Conservation (phyloP, 2,113 vertebrate genomes). For the Fulica atra region DNA sequence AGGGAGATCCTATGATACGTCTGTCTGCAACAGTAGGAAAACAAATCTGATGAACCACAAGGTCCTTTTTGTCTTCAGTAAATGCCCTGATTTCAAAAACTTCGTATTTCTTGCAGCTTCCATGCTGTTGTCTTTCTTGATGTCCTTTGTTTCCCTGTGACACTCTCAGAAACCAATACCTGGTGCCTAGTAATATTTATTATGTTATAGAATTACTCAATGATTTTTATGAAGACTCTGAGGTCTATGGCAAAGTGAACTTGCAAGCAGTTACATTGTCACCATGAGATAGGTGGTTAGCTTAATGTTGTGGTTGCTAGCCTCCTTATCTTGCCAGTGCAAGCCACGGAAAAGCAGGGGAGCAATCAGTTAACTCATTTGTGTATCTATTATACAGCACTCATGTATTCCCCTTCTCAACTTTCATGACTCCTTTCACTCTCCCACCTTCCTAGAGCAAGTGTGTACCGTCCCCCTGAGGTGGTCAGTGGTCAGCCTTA, state of each 20-base stretch:
- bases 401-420: background rate
- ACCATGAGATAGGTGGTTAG: accelerated
- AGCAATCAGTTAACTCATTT: background rate
- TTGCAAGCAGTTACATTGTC: background rate
- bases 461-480: background rate
- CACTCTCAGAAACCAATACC: background rate
- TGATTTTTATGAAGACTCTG: background rate
- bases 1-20: background rate
- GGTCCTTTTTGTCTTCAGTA: background rate
- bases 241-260: background rate
- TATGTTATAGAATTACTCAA: background rate
- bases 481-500: background rate
- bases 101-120: background rate
- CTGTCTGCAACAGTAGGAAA: background rate
- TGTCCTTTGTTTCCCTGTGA: background rate
- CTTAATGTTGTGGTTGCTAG: background rate
- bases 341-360: background rate
- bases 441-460: background rate
- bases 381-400: background rate
- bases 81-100: background rate
- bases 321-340: background rate
- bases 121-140: background rate
- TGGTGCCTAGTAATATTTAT: background rate
- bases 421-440: background rate
- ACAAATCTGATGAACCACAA: background rate